Evolutionary conservation across 2,888 invertebrate genomes (phyloP), one percentile per base, ranked within the genome.

Genomic region (Cataglyphis rosenhaueri): DNA sequence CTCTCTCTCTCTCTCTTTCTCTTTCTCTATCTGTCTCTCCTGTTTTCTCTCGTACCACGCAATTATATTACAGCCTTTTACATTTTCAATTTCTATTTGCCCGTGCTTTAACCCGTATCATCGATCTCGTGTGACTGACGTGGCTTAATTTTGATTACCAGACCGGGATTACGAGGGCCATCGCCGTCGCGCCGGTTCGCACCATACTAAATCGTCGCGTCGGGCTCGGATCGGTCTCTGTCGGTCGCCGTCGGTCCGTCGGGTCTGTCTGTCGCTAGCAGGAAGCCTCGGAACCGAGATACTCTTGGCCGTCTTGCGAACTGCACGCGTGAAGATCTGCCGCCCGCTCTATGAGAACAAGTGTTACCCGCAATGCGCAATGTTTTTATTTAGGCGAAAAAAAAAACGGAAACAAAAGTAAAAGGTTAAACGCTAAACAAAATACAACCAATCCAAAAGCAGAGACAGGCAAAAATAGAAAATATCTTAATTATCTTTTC

Each of bases 181-280:
- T 97, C 97, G 84, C 97, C 98, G 85, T 97, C 97, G 90, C 96
- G 97, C 95, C 96, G 98, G 95, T 98, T 97, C 95, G 97, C 98
- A 94, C 98, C 98, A 89, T 98, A 98, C 95, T 98, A 96, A 95
- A 93, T 92, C 94, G 94, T 93, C 94, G 94, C 92, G 94, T 92
- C 93, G 91, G 91, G 90, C 89, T 88, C 92, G 91, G 91, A 91
- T 91, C 93, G 92, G 92, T 92, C 91, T 93, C 92, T 86, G 86
- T 91, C 88, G 87, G 88, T 90, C 91, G 83, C 89, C 90, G 83
- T 90, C 90, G 84, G 88, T 83, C 84, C 81, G 85, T 87, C 89
- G 84, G 85, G 83, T 84, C 86, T 81, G 85, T 87, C 89, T 85
- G 82, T 88, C 91, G 93, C 92, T 93, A 92, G 93, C 94, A 94